A percentile compares a stretch with the other conserved stretches of the same genome.
Conservation (phyloP, 1,140 invertebrate genomes). For the Eueides isabella region DNA sequence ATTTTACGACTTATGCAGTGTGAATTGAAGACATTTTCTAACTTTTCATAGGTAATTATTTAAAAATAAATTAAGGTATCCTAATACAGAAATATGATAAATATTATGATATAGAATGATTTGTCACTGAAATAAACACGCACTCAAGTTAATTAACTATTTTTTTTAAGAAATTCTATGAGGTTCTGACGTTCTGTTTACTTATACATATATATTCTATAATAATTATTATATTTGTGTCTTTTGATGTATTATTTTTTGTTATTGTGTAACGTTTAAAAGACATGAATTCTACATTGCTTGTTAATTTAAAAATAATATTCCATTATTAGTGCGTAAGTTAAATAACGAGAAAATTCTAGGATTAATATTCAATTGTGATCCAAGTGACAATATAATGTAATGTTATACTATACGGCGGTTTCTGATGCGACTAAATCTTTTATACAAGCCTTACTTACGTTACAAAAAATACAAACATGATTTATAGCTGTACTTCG, state of each 20-base stretch:
- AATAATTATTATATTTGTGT: not conserved
- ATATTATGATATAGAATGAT: not conserved
- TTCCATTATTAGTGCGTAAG: not conserved
- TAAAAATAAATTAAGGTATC: not conserved
- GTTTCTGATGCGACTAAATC: not conserved
- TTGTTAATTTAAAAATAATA: not conserved
- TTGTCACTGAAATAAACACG: not conserved
- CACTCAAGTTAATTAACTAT: too few relatives aligned
- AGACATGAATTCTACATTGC: not conserved
- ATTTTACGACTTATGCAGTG: not conserved
- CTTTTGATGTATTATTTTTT: not conserved
- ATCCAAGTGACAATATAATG: not conserved
- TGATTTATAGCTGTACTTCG: too few relatives aligned
- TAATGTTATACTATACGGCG: not conserved
- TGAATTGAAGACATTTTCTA: not conserved
- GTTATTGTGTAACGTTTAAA: not conserved
- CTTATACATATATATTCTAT: not conserved
- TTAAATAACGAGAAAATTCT: not conserved
- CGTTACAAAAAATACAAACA: too few relatives aligned
- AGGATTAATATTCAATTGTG: not conserved
- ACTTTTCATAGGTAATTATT: not conserved
- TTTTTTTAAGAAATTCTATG: not conserved
- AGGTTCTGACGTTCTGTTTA: not conserved
- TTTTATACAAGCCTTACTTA: not conserved
- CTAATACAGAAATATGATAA: too few relatives aligned